Conservation (phyloP, 1,140 invertebrate genomes). For the Thaumatotibia leucotreta region DNA sequence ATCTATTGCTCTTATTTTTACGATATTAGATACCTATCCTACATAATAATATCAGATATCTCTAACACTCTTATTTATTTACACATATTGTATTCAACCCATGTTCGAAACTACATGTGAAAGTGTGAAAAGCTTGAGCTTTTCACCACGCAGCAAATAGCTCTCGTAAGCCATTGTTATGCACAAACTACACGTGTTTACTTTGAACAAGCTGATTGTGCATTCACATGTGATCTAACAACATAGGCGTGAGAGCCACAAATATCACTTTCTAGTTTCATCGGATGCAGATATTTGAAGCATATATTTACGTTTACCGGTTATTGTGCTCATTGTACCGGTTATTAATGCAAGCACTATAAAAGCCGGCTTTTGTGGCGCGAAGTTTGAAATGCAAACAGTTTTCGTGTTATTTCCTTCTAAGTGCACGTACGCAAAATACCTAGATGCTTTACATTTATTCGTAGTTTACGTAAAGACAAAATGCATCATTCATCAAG, state of each 20-base stretch:
- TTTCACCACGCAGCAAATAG: not conserved
- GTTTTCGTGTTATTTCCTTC: not conserved
- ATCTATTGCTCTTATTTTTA: too few species aligned
- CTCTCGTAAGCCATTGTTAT: not conserved
- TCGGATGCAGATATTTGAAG: not conserved
- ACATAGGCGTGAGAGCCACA: not conserved
- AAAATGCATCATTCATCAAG: not conserved
- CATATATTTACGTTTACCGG: not conserved
- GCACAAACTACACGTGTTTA: not conserved
- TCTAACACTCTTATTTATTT: not conserved
- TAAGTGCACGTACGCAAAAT: not conserved
- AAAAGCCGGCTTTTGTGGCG: not conserved
- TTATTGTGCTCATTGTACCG: constrained; percentile 17
- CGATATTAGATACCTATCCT: too few species aligned
- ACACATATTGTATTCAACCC: not conserved
- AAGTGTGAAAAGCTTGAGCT: constrained; percentile 15
- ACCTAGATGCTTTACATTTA: not conserved
- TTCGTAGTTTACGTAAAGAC: not conserved
- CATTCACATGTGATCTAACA: not conserved
- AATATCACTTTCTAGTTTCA: constrained; percentile 7
- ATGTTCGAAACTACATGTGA: not conserved
- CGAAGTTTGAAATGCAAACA: not conserved
- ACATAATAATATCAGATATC: too few species aligned
- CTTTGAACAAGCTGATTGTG: not conserved
- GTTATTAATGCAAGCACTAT: constrained; percentile 15